phyloP scores from a whole-genome alignment of 1,140 invertebrate genomes.

The Drosophila persimilis region DNA sequence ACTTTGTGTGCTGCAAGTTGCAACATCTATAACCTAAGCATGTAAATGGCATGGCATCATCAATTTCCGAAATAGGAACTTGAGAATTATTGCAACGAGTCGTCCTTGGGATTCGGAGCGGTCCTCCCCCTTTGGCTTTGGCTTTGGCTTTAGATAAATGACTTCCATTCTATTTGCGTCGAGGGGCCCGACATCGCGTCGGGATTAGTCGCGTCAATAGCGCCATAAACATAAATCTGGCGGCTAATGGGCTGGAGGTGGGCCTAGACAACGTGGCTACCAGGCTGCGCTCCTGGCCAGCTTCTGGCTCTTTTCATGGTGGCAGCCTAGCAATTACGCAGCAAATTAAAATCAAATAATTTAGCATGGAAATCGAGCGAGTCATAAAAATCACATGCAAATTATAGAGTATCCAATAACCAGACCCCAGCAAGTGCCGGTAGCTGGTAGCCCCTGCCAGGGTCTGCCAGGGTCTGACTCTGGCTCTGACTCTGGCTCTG shows the following conservation, averaged over 20 bases:
- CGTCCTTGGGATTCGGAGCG: constrained; percentile 35
- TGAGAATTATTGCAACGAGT: constrained; percentile 5
- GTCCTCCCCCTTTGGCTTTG: constrained; percentile 10
- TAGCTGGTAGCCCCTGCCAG: constrained; percentile 1
- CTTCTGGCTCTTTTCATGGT: constrained; percentile 26
- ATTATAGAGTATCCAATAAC: constrained; percentile 70
- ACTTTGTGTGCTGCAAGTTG: too few species aligned
- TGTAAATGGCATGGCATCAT: too few species aligned
- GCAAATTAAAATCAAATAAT: constrained; percentile 83
- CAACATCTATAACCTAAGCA: too few species aligned
- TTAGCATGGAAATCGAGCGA: constrained; percentile 72
- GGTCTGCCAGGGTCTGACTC: constrained; percentile 16
- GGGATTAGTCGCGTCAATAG: constrained; percentile 56
- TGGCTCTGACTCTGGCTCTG: constrained; percentile 1
- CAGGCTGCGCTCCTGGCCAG: constrained; percentile 23
- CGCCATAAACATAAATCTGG: constrained; percentile 65
- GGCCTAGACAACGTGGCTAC: constrained; percentile 30
- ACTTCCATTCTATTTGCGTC: constrained; percentile 39
- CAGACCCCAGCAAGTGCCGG: constrained; percentile 27
- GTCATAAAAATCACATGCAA: constrained; percentile 82
- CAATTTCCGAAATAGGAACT: too few species aligned
- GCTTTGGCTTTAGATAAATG: constrained; percentile 6
- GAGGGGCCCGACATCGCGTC: constrained; percentile 20
- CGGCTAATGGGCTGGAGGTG: constrained; percentile 54
- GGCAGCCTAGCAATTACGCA: constrained; percentile 69